Conservation (phyloP, 2,888 invertebrate species). For the Embidobia sp. region DNA sequence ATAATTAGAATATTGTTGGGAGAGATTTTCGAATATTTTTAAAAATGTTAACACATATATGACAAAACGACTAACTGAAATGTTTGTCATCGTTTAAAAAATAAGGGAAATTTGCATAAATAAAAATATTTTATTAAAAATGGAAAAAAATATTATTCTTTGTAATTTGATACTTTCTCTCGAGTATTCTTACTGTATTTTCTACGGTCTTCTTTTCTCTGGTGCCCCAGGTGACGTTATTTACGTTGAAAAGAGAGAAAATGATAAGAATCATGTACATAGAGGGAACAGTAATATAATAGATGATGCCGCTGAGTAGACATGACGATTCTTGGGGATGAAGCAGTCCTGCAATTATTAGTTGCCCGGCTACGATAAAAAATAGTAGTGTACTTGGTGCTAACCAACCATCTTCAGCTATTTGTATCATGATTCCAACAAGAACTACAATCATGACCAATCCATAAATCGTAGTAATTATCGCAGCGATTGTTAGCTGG, state of each 20-base stretch:
- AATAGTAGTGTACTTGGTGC: conserved; percentile 94
- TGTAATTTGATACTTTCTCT: too few relatives aligned
- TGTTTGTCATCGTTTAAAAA: too few relatives aligned
- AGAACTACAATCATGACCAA: conserved; percentile 94
- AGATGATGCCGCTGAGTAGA: conserved; percentile 89
- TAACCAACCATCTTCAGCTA: conserved; percentile 89
- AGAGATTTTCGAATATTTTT: too few relatives aligned
- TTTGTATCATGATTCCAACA: conserved; percentile 90
- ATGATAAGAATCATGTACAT: conserved; percentile 97
- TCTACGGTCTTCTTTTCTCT: conserved; percentile 84
- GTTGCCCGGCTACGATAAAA: conserved; percentile 86
- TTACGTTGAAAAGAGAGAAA: conserved; percentile 95
- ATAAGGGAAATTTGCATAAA: too few relatives aligned
- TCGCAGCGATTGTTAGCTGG: conserved; percentile 87
- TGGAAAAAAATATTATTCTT: too few relatives aligned
- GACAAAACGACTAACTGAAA: too few relatives aligned
- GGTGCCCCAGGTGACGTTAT: conserved; percentile 97
- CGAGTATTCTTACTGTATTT: conserved; percentile 32
- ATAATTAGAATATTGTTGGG: too few relatives aligned
- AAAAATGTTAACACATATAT: too few relatives aligned
- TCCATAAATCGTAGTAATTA: conserved; percentile 90
- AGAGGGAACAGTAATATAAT: conserved; percentile 95
- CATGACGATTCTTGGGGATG: conserved; percentile 92
- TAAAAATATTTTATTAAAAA: too few relatives aligned
- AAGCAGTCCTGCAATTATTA: conserved; percentile 83